Evolutionary conservation across 2,113 vertebrate genomes (phyloP), one percentile per base, ranked within the genome.

Genomic region (Axis porcinus): DNA sequence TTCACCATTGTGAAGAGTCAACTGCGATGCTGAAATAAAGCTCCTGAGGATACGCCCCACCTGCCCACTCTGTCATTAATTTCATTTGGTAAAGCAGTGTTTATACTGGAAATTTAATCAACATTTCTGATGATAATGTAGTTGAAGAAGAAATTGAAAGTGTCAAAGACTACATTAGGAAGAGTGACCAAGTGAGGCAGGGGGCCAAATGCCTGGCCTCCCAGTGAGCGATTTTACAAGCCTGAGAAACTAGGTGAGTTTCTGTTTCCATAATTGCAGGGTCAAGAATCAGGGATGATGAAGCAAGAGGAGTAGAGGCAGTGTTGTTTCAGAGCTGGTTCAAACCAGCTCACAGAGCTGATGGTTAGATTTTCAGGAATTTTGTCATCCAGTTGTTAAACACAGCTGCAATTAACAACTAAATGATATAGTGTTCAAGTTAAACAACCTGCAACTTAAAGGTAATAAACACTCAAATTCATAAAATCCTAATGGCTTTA

Each of bases 121-220:
- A 91, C 93, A 85, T 89, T 89, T 93, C 89, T 62, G 86, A 97
- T 88, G 91, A 97, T 86, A 95, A 97, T 91, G 82, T 62, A 91
- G 89, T 83, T 92, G 50, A 74, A 92, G 92, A 97, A 94, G 84
- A 97, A 97, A 96, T 91, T 90, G 82, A 86, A 89, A 97, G 58
- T 89, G 93, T 95, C 67, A 78, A 95, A 89, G 28, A 60, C 40
- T 30, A 25, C 67, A 89, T 78, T 82, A 95, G 33, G 47, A 76
- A 40, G 36, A 36, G 52, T 67, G 93, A 94, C 21, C n/a, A 6
- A 94, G 79, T 10, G 52, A 13, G 25, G 87, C 0, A 2, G 76
- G 15, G 70, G 50, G 45, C 16, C 1, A 0, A 47, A 54, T 1
- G 1, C 62, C 67, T 28, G 36, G 57, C 90, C 67, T 83, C 36